phyloP scores from a whole-genome alignment of 2,797 vertebrate genomes.

The Leptoclinus maculatus region DNA sequence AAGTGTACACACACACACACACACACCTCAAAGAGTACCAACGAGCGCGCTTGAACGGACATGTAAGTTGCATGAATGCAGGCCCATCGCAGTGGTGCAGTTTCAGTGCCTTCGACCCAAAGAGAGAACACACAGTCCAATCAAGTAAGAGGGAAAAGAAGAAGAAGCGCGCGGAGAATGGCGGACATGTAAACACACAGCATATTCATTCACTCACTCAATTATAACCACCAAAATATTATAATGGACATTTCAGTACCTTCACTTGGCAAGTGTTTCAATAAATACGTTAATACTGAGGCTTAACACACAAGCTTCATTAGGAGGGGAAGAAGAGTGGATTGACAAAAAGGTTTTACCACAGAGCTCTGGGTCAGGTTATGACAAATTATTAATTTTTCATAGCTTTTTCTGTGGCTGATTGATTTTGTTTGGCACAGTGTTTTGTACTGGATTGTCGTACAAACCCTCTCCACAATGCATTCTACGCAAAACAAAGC shows the following conservation, averaged over 20 bases:
- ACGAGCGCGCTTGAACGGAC: slow-evolving; percentile 71
- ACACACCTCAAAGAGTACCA: slow-evolving; percentile 73
- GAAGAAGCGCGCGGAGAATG: slow-evolving; percentile 30
- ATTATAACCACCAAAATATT: slow-evolving; percentile 41
- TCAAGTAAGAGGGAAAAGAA: slow-evolving; percentile 28
- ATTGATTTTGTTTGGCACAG: slow-evolving; percentile 46
- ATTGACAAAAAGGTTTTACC: slow-evolving; percentile 15
- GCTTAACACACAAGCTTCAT: slow-evolving; percentile 55
- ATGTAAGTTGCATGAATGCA: slow-evolving; percentile 72
- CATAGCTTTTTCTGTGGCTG: slow-evolving; percentile 11
- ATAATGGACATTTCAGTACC: slow-evolving; percentile 66
- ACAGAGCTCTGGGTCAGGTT: slow-evolving; percentile 38
- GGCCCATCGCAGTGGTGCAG: slow-evolving; percentile 72
- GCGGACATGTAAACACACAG: slow-evolving; percentile 62
- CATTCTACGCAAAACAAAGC: slow-evolving; percentile 14
- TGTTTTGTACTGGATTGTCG: slow-evolving; percentile 51
- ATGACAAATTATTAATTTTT: background rate
- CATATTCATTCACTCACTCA: slow-evolving; percentile 38
- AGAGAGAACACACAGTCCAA: slow-evolving; percentile 68
- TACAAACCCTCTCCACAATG: slow-evolving; percentile 28
- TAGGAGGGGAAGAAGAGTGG: slow-evolving; percentile 1
- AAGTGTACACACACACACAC: slow-evolving; percentile 64
- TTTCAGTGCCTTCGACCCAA: slow-evolving; percentile 79
- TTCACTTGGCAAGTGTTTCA: slow-evolving; percentile 69
- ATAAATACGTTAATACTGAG: slow-evolving; percentile 69